Conservation (phyloP, 2,113 vertebrate genomes). For the Protomyctophum bolini region DNA sequence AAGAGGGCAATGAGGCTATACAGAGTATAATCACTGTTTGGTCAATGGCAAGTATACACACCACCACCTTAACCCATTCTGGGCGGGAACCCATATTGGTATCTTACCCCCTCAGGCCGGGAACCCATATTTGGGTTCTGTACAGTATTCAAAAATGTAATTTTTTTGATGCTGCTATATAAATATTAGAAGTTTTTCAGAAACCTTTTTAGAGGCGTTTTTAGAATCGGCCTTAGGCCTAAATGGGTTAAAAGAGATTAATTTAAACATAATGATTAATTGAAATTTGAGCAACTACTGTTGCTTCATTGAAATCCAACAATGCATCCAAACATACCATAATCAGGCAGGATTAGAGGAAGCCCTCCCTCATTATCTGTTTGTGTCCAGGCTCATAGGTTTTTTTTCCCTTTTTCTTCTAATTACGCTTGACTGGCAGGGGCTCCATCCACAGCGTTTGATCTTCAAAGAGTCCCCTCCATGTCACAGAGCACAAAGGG, state of each 20-base stretch:
- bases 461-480: slow-evolving; percentile 73
- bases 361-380: slow-evolving; percentile 72
- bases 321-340: slow-evolving; percentile 60
- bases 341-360: slow-evolving; percentile 73
- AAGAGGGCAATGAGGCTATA: slow-evolving; percentile 55
- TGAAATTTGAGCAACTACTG: background rate
- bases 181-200: no score
- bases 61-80: no score
- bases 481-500: slow-evolving; percentile 54
- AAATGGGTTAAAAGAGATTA: no score
- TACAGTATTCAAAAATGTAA: no score
- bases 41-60: slow-evolving; percentile 12
- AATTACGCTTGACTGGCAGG: slow-evolving; percentile 69
- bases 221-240: no score
- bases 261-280: no score
- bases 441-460: slow-evolving; percentile 60
- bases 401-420: slow-evolving; percentile 47
- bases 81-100: no score
- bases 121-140: no score
- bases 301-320: slow-evolving; percentile 59
- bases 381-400: slow-evolving; percentile 54
- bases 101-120: no score
- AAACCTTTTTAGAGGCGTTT: no score
- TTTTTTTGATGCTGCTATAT: no score
- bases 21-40: slow-evolving; percentile 15